Evolutionary conservation across 2,797 vertebrate genomes (phyloP), one percentile per base, ranked within the genome.

Genomic region (Lithobates pipiens): DNA sequence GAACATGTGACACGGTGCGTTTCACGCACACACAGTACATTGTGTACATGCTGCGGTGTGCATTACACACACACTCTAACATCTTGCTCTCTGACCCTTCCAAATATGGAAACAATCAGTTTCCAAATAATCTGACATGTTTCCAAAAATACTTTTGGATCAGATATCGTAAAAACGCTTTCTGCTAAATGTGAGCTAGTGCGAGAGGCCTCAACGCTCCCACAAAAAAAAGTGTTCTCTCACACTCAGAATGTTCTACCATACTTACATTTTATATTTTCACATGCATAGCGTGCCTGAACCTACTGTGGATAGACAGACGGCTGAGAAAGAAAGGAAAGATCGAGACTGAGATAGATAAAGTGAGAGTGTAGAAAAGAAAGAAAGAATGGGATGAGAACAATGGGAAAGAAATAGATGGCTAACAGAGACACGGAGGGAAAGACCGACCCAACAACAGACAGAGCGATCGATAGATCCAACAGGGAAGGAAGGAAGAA

Each of bases 31-130:
- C 75, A 76, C 65, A 36, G 42, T 29, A 42, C 68, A 65, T 34
- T 77, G 7, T 16, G 76, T 46, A 46, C 54, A 44, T 3, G 50
- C 74, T 10, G 82, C 42, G 74, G 72, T 69, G 82, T 69, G 61
- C 77, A 68, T 85, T 85, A 73, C 61, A 68, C 84, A 42, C 84
- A 69, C 61, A 10, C 68, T 54, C 44, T 68, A 82, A 54, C 63
- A 75, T 75, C 77, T 67, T 75, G 77, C 85, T 86, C 80, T 78
- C 80, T 82, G 85, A 86, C 85, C 85, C 80, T 54, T 70, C 85
- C 85, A 86, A 83, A 86, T 86, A 86, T 86, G 85, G 85, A 71
- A 86, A 86, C 85, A 83, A 86, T 86, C 80, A 86, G 80, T 71
- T 71, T 83, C 75, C 80, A 78, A 86, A 82, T 77, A 82, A 83